These are phyloP conservation scores for Hedya salicella DNA, from an alignment of 2,888 invertebrate genomes.

Conservation along the genomic window DNA sequence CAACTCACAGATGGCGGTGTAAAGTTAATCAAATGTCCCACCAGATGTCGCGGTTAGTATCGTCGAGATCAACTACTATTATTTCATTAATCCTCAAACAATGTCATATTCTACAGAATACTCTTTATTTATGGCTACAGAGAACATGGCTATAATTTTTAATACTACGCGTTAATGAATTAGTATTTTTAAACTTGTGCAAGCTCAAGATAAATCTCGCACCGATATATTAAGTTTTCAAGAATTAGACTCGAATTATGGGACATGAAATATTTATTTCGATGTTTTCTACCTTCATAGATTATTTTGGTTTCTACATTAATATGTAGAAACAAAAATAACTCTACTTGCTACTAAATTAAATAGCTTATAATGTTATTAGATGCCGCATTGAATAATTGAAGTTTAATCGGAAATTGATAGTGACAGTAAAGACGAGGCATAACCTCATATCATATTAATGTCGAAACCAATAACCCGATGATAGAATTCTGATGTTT, in stretches of 20 bases:
- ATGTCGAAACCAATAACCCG: neutral
- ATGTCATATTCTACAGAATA: slow-evolving; percentile 27
- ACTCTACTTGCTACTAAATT: too few relatives aligned
- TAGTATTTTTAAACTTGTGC: slow-evolving; percentile 5
- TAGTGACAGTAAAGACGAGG: slow-evolving; percentile 17
- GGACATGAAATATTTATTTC: neutral
- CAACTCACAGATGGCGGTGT: neutral
- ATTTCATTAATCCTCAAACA: slow-evolving; percentile 14
- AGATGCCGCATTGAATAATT: neutral
- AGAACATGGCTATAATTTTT: slow-evolving; percentile 41
- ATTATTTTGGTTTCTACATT: too few relatives aligned
- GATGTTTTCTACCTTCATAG: too few relatives aligned
- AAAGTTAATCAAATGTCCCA: slow-evolving; percentile 1
- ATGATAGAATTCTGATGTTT: slow-evolving; percentile 26
- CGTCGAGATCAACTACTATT: neutral
- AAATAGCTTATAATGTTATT: neutral
- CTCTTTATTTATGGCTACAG: slow-evolving; percentile 39
- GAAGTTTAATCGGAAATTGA: neutral
- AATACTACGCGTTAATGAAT: slow-evolving; percentile 21
- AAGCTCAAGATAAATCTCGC: slow-evolving; percentile 1
- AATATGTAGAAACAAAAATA: too few relatives aligned
- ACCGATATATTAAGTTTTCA: neutral
- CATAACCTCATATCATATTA: neutral
- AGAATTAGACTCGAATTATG: neutral
- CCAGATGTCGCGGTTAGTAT: slow-evolving; percentile 17